A percentile compares a stretch with the other conserved stretches of the same genome.
Evolutionary conservation across 2,888 invertebrate genomes (phyloP).

Genomic region (Odontocolon sp.): DNA sequence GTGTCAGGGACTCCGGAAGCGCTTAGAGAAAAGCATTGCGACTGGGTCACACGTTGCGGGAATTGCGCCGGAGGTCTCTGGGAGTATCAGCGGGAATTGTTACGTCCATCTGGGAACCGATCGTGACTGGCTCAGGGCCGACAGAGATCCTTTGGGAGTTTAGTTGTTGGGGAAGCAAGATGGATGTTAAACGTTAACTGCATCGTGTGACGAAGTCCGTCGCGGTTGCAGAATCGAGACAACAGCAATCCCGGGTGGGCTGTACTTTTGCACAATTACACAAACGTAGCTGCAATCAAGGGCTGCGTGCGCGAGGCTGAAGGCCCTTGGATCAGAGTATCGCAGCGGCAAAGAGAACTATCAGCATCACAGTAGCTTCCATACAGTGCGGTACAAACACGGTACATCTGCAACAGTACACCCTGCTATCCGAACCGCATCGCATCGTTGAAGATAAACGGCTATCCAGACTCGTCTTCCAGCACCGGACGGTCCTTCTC

Average conservation of each 20-base stretch:
- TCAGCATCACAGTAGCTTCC: not conserved
- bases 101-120: not conserved
- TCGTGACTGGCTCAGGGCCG: slow-evolving; percentile 16
- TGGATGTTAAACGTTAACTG: not conserved
- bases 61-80: not conserved
- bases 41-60: slow-evolving; percentile 2
- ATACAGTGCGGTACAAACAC: not conserved
- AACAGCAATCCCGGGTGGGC: not conserved
- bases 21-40: not conserved
- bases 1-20: not conserved
- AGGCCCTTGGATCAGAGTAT: not conserved
- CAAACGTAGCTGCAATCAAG: slow-evolving; percentile 30
- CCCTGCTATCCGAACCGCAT: slow-evolving; percentile 10
- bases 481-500: not conserved
- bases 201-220: slow-evolving; percentile 1
- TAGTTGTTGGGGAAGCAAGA: not conserved
- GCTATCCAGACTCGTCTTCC: not conserved
- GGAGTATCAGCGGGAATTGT: not conserved
- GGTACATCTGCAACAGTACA: not conserved
- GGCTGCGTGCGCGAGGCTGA: slow-evolving; percentile 1
- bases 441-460: slow-evolving; percentile 5
- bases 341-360: not conserved
- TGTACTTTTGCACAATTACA: slow-evolving; percentile 25
- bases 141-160: not conserved
- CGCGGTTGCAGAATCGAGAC: slow-evolving; percentile 9